Evolutionary conservation across 2,113 vertebrate species (phyloP).

Genomic region (Psilopogon haemacephalus): DNA sequence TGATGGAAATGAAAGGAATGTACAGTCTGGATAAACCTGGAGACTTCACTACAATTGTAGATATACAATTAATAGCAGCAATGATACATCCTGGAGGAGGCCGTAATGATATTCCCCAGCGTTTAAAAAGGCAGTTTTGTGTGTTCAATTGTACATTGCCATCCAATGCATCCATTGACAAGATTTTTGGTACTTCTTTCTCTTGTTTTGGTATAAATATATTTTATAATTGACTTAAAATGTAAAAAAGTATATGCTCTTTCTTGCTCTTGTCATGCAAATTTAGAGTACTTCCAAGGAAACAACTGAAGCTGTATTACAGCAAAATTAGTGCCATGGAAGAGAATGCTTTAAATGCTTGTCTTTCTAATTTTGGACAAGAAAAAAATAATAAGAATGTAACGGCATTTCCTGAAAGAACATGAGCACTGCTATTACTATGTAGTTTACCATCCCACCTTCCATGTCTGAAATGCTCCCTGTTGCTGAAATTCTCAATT

Average conservation of each 20-base stretch:
- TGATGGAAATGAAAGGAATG: conserved; percentile 85
- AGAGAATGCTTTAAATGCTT: neutral
- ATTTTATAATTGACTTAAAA: neutral
- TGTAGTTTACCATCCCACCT: neutral
- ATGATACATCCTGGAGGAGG: conserved; percentile 84
- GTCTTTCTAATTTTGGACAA: neutral
- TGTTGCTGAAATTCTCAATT: neutral
- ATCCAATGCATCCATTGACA: conserved; percentile 79
- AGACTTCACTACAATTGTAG: conserved; percentile 79
- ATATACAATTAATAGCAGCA: conserved; percentile 79
- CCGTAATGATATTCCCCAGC: conserved; percentile 81
- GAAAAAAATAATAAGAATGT: neutral
- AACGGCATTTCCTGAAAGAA: neutral
- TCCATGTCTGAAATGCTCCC: neutral
- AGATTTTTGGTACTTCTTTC: conserved; percentile 77
- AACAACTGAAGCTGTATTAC: neutral
- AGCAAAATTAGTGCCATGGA: neutral
- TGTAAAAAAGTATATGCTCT: neutral
- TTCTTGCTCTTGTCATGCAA: neutral
- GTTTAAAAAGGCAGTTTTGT: conserved; percentile 79
- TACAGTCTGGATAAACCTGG: conserved; percentile 83
- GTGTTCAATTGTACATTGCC: conserved; percentile 82
- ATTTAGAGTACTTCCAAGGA: neutral
- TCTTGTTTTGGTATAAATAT: neutral
- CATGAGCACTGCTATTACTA: neutral